phyloP scores from a whole-genome alignment of 2,888 invertebrate species.

The Escarpia spicata region DNA sequence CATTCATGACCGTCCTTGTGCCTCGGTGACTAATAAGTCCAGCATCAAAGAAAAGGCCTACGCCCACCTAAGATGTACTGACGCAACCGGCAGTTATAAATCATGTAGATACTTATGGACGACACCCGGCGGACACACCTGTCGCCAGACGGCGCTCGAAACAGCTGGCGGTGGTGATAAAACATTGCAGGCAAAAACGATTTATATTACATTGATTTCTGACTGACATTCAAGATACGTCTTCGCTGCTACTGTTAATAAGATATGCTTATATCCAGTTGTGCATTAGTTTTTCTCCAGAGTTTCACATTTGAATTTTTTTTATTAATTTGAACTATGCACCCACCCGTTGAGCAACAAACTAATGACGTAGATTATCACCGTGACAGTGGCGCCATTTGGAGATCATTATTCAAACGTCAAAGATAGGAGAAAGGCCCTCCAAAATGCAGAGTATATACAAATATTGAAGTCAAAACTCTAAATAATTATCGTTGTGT shows the following conservation, averaged over 20 bases:
- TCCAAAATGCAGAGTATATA: too few species aligned
- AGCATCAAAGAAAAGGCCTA: not conserved
- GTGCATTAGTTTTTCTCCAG: too few species aligned
- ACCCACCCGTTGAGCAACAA: too few species aligned
- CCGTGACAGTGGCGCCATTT: too few species aligned
- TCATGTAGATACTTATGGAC: not conserved
- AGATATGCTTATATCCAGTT: not conserved
- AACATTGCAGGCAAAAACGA: not conserved
- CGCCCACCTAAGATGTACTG: not conserved
- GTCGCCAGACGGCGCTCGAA: not conserved
- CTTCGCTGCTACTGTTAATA: not conserved
- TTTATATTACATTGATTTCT: not conserved
- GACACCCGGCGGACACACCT: not conserved
- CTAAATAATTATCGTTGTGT: too few species aligned
- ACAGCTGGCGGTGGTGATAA: not conserved
- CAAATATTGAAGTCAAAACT: too few species aligned
- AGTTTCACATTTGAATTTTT: too few species aligned
- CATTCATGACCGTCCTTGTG: not conserved
- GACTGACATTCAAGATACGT: not conserved
- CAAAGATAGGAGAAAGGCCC: too few species aligned
- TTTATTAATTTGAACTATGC: too few species aligned
- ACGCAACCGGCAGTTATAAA: not conserved
- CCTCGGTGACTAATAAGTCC: not conserved
- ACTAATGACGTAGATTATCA: too few species aligned
- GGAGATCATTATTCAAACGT: too few species aligned